Conservation (phyloP, 2,888 invertebrate genomes). For the Antheraea yamamai region DNA sequence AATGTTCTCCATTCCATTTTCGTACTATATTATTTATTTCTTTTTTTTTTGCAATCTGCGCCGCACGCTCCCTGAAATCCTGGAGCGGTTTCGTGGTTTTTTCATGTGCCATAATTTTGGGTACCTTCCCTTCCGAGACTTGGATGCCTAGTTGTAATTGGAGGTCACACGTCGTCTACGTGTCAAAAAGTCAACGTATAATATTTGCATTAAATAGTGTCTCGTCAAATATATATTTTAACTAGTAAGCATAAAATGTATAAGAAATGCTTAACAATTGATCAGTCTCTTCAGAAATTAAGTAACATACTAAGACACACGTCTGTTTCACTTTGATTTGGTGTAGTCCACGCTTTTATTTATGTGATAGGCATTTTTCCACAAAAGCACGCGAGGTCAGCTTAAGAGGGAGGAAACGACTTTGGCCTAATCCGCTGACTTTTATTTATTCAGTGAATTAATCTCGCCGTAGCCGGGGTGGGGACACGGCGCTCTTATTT, state of each 20-base stretch:
- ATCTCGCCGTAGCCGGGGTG: constrained; percentile 68
- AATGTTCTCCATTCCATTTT: no score
- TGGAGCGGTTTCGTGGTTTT: no score
- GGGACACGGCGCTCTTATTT: constrained; percentile 70
- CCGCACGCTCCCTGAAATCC: no score
- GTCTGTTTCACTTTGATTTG: constrained; percentile 67
- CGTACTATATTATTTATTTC: no score
- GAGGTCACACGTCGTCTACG: no score
- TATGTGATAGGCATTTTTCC: constrained; percentile 77
- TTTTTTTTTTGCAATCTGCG: no score
- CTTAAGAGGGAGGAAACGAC: constrained; percentile 80
- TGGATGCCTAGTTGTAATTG: no score
- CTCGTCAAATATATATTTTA: background rate
- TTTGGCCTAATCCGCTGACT: constrained; percentile 82
- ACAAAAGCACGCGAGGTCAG: constrained; percentile 80
- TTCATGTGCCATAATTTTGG: no score
- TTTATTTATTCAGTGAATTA: constrained; percentile 83
- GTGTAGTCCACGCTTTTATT: constrained; percentile 67
- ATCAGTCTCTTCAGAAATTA: constrained; percentile 30
- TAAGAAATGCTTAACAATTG: background rate
- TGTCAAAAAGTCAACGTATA: no score
- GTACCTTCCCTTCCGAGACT: no score
- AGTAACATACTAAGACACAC: constrained; percentile 42
- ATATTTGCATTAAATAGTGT: background rate
- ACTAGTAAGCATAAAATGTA: background rate